phyloP scores from a whole-genome alignment of 2,888 invertebrate genomes.

The Sphecodes monilicornis region DNA sequence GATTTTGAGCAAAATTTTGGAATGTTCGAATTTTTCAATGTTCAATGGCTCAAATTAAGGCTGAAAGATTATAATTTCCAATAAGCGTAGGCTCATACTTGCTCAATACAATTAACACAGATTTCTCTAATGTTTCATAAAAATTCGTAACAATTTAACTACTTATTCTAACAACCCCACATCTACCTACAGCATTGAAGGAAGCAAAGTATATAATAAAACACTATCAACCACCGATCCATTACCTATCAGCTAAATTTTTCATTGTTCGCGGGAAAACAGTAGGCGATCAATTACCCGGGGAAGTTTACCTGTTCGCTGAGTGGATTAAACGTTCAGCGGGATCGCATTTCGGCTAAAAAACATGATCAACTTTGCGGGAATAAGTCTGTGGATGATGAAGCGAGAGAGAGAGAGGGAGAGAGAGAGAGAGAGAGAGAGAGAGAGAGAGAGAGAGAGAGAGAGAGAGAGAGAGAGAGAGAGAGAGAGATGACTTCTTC shows the following conservation, averaged over 20 bases:
- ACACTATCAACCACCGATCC: background rate
- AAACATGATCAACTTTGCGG: conserved; percentile 6
- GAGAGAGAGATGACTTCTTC: background rate
- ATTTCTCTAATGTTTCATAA: background rate
- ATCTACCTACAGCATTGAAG: background rate
- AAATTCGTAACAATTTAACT: background rate
- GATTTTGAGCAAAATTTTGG: too few relatives aligned
- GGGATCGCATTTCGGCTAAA: conserved; percentile 54
- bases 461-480: background rate
- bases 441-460: background rate
- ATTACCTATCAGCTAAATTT: conserved; percentile 18
- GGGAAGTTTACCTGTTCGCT: conserved; percentile 58
- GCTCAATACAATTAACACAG: background rate
- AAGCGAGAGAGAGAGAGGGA: background rate
- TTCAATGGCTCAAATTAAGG: too few relatives aligned
- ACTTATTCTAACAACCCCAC: too few relatives aligned
- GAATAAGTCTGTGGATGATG: conserved; percentile 19
- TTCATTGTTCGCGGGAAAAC: conserved; percentile 40
- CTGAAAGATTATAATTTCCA: too few relatives aligned
- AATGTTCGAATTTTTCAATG: too few relatives aligned
- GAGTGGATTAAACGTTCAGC: conserved; percentile 71
- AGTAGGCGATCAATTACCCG: conserved; percentile 65
- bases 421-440: too few relatives aligned
- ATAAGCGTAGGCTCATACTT: background rate
- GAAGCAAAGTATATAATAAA: too few relatives aligned